phyloP scores from a whole-genome alignment of 2,888 invertebrate genomes.

The Chorisops tibialis region DNA sequence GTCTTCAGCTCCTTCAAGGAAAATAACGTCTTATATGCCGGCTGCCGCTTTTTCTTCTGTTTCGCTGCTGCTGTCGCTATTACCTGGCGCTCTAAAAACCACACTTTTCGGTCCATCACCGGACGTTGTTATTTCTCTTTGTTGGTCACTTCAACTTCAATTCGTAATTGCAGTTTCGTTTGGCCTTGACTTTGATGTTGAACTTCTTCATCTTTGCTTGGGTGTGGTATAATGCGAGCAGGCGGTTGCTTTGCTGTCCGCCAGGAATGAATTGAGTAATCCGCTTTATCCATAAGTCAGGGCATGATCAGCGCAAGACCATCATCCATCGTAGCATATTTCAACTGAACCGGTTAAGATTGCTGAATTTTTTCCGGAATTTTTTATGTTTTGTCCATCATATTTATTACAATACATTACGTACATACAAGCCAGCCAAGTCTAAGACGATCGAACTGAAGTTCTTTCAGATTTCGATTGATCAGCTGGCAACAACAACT shows the following conservation, averaged over 20 bases:
- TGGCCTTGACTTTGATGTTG: slow-evolving; percentile 34
- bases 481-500: slow-evolving; percentile 1
- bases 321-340: neutral
- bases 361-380: slow-evolving; percentile 10
- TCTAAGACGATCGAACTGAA: neutral
- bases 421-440: neutral
- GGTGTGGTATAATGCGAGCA: slow-evolving; percentile 12
- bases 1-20: no score
- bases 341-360: slow-evolving; percentile 27
- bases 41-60: no score
- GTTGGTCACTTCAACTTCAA: slow-evolving; percentile 27
- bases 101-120: slow-evolving; percentile 22
- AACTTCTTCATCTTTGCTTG: slow-evolving; percentile 29
- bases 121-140: slow-evolving; percentile 23
- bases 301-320: neutral
- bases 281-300: slow-evolving; percentile 1
- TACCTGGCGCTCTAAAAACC: neutral
- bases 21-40: no score
- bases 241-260: neutral
- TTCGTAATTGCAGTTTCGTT: slow-evolving; percentile 30
- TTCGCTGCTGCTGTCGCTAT: no score
- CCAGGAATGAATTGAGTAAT: slow-evolving; percentile 28
- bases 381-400: neutral
- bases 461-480: neutral
- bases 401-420: neutral